Evolutionary conservation across 2,113 vertebrate genomes (phyloP).

Genomic region (Trichomycterus rosablanca): DNA sequence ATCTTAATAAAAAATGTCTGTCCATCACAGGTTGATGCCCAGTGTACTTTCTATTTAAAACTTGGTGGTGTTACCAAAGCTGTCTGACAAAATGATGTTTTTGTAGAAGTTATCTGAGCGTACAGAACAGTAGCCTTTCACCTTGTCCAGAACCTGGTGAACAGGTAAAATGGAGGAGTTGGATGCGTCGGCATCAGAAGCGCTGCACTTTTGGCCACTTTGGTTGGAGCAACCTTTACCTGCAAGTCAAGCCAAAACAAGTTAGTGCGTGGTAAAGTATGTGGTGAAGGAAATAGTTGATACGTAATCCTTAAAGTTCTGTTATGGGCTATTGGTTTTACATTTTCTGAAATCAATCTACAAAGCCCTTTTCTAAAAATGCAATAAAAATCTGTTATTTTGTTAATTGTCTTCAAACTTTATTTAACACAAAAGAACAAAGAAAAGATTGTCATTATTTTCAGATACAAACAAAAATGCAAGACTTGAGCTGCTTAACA

Average conservation of each 20-base stretch:
- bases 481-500: no score
- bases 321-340: not conserved
- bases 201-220: conserved; percentile 71
- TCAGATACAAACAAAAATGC: no score
- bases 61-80: conserved; percentile 86
- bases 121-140: conserved; percentile 85
- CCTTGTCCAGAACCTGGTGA: conserved; percentile 91
- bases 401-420: no score
- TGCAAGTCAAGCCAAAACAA: conserved; percentile 48
- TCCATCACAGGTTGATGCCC: conserved; percentile 2
- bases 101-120: conserved; percentile 94
- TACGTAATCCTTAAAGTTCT: no score
- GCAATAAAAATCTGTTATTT: no score
- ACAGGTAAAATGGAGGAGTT: conserved; percentile 82
- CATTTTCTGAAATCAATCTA: no score
- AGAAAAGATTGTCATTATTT: no score
- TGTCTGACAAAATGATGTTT: conserved; percentile 90
- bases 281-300: no score
- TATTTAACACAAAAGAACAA: no score
- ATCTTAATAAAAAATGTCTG: not conserved
- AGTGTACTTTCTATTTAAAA: conserved; percentile 64
- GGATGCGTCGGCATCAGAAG: conserved; percentile 75
- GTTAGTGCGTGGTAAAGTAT: conserved; percentile 1
- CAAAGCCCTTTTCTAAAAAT: no score
- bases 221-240: conserved; percentile 75